These are phyloP conservation scores for Trissoscelio sp. DNA, from an alignment of 2,888 invertebrate species.

Conservation along the genomic window DNA sequence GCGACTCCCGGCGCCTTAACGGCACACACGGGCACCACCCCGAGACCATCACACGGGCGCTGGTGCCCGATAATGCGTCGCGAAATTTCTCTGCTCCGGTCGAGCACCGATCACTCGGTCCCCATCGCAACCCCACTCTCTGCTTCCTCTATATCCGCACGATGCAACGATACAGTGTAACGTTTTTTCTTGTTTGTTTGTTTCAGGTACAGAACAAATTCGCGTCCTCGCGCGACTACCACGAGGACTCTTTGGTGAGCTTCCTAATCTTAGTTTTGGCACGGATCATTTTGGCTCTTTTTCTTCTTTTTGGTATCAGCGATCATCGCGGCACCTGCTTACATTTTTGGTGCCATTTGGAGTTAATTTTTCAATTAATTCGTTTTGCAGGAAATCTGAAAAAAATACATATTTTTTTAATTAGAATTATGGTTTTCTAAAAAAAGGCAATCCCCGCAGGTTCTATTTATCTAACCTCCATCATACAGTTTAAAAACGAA, in stretches of 20 bases:
- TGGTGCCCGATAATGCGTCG: conserved; percentile 71
- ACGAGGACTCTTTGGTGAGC: conserved; percentile 59
- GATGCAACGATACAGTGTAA: not conserved
- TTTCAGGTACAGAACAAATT: conserved; percentile 55
- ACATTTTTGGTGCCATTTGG: conserved; percentile 3
- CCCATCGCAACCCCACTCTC: conserved; percentile 43
- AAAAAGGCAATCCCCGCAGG: no score
- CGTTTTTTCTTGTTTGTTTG: not conserved
- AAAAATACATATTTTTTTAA: no score
- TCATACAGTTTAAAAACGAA: no score
- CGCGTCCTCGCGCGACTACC: conserved; percentile 49
- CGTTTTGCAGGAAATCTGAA: not conserved
- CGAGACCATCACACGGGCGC: conserved; percentile 82
- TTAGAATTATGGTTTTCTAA: no score
- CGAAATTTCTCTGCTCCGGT: conserved; percentile 69
- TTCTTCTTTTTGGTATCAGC: conserved; percentile 67
- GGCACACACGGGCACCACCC: conserved; percentile 84
- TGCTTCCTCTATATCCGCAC: not conserved
- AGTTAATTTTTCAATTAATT: not conserved
- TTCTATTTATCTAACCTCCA: no score
- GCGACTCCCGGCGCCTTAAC: conserved; percentile 83
- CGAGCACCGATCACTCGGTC: conserved; percentile 57
- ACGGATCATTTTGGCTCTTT: conserved; percentile 66
- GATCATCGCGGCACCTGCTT: conserved; percentile 40
- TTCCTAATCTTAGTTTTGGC: conserved; percentile 66